Evolutionary conservation across 1,140 invertebrate species (phyloP), one percentile per base, ranked within the genome.

Genomic region (Ceratina australensis): DNA sequence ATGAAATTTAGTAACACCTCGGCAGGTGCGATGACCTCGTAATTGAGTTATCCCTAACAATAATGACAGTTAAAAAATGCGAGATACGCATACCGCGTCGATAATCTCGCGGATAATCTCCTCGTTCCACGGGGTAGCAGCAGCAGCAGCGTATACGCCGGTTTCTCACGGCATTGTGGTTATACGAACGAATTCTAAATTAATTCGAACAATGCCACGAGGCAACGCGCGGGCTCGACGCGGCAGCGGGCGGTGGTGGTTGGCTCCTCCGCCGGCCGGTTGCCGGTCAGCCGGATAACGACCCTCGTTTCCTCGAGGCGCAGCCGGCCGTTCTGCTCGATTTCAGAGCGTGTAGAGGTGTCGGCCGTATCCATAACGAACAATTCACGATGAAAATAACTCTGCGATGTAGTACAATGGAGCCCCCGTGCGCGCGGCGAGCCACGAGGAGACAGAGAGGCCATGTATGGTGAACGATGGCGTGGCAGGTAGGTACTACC

Each of bases 381-480:
- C 65, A 77, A 85, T 82, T 73, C 67, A 73, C 54, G 72, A 76
- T 72, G 77, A 66, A 68, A 77, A 84, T 81, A 84, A 84, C 64
- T 82, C 72, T 33, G 28, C 59, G 52, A 60, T 63, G 72, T 69
- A 60, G 56, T 77, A 82, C 79, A 85, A 84, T 79, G 54, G 72
- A 81, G 82, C 66, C 81, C 79, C 78, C 73, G 78, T 66, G 78
- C 54, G 69, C 50, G 60, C 63, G 65, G 60, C 54, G 68, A 80
- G 71, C 80, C 78, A 78, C 78, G 74, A n/a, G n/a, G 52, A 80
- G 71, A 83, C 72, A 78, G 81, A 78, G 82, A 71, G 79, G 78
- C 83, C 83, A 80, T 84, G 83, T 79, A 81, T 81, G 82, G 82
- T 78, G 80, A 85, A 81, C 74, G 83, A 84, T 81, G 79, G 79